phyloP scores from a whole-genome alignment of 2,113 vertebrate genomes.

The Ovis aries region ARS-UI_Ramb_v3.0 NC_056065.1:54595501-54596000 shows the following conservation, averaged over 20 bases:
- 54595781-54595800: not conserved
- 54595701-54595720: not conserved
- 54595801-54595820: conserved; percentile 18
- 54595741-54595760: conserved; percentile 12
- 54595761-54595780: not conserved
- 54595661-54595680: not conserved
- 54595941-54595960: not conserved
- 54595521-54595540: conserved; percentile 90
- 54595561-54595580: conserved; percentile 40
- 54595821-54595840: not conserved
- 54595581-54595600: not conserved
- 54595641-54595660: not conserved
- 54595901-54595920: not conserved
- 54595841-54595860: not conserved
- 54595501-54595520: conserved; percentile 96
- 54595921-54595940: not conserved
- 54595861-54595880: not conserved
- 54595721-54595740: not conserved
- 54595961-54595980: not conserved
- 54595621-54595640: not conserved
- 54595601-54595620: not conserved
- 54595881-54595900: not conserved
- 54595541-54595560: conserved; percentile 91
- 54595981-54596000: conserved; percentile 1
- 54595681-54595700: not conserved